These are phyloP conservation scores for Lamprologus tigripictilis DNA, from an alignment of 2,113 vertebrate species.

Conservation along the genomic window DNA sequence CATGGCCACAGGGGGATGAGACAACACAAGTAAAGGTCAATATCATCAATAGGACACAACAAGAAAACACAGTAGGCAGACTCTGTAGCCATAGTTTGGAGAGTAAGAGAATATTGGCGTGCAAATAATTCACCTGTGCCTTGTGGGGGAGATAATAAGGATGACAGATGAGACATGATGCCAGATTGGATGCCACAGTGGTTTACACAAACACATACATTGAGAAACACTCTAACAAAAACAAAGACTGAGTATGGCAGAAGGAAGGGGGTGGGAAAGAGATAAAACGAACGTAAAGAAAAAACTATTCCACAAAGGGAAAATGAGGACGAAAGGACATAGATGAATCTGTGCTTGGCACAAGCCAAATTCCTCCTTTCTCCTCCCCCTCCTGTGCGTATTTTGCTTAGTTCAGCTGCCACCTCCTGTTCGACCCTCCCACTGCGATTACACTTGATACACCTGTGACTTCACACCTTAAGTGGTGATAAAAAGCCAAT, in stretches of 20 bases:
- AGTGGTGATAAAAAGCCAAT: slow-evolving; percentile 48
- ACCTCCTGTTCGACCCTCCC: neutral
- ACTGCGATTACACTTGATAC: neutral
- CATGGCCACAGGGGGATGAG: neutral
- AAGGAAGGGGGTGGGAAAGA: neutral
- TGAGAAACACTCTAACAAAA: neutral
- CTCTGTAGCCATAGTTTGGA: neutral
- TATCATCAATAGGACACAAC: slow-evolving; percentile 8
- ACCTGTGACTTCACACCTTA: slow-evolving; percentile 56
- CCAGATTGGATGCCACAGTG: neutral
- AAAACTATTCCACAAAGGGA: neutral
- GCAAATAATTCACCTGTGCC: slow-evolving; percentile 46
- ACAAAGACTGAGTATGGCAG: neutral
- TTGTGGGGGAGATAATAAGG: slow-evolving; percentile 47
- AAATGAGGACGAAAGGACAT: neutral
- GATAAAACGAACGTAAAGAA: neutral
- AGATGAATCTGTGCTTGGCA: slow-evolving; percentile 4
- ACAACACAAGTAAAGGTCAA: slow-evolving; percentile 27
- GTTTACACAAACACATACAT: neutral
- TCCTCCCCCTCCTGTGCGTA: neutral
- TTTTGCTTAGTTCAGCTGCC: slow-evolving; percentile 8
- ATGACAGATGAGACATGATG: slow-evolving; percentile 56
- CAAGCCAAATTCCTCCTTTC: neutral
- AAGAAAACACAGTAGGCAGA: neutral
- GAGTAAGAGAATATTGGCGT: neutral